Evolutionary conservation across 1,140 invertebrate genomes (phyloP), one percentile per base, ranked within the genome.

Genomic region (Caenorhabditis inopinata): DNA sequence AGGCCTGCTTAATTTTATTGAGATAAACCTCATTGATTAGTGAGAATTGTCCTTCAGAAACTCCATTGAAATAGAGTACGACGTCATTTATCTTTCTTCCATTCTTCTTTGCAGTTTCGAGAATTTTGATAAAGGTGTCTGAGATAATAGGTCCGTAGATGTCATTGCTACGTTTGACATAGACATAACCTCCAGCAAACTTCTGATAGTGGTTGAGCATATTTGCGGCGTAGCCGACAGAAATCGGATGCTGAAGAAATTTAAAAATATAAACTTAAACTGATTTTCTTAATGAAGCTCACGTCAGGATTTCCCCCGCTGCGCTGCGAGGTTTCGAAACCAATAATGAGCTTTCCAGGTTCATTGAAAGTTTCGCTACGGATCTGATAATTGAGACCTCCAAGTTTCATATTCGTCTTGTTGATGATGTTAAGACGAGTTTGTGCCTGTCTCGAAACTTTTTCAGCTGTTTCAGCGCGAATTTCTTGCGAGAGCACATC

Each of bases 321-420:
- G 12, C 58, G 58, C 23, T 68, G 58, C 0, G 58, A 68, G 21
- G 58, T 68, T 21, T 38, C 58, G 18, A 68, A 68, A 18, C 58
- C 58, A 21, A 68, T 32, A 38, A 68, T 68, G n/a, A 68, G 32
- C n/a, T 18, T 4, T n/a, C n/a, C n/a, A 11, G 58, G 32, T 9
- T 42, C 21, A 21, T 42, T 38, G 58, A 68, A 68, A 2, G 58
- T 9, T 16, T 68, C 58, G 12, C 58, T 68, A 0, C 58, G 32
- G 23, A 68, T 68, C 1, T 6, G 12, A 42, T 79, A 79, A 16
- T 79, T 79, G 14, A 79, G 11, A 14, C 77, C 77, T 23, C 77
- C 77, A n/a, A 79, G 53, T 18, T 79, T 79, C 77, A 79, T 49
- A 16, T 79, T 79, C 9, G 77, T 62, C 32, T 79, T 79, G 11